phyloP scores from a whole-genome alignment of 2,888 invertebrate genomes.

The Galeopsomyia nigrocyanea region DNA sequence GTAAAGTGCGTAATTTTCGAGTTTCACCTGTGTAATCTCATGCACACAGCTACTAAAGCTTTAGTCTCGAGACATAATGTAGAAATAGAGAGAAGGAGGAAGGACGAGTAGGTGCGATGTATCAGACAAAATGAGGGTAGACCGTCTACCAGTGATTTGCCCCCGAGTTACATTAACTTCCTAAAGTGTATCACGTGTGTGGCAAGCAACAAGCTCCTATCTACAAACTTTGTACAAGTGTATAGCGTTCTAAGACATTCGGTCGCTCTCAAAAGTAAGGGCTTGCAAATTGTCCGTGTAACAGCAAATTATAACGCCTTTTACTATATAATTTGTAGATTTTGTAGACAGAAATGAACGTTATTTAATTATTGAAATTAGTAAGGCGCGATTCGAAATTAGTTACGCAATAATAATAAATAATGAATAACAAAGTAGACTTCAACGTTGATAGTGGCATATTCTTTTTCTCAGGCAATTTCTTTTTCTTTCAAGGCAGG shows the following conservation, averaged over 20 bases:
- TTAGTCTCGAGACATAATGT: not conserved
- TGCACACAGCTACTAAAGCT: not conserved
- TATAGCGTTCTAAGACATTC: not conserved
- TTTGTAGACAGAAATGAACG: too few relatives aligned
- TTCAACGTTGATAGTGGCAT: too few relatives aligned
- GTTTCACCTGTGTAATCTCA: constrained; percentile 31
- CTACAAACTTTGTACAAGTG: constrained; percentile 12
- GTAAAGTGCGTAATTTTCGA: constrained; percentile 26
- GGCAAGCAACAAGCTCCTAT: constrained; percentile 7
- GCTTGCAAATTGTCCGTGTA: too few relatives aligned
- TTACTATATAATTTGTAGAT: too few relatives aligned
- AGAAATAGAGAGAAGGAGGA: not conserved
- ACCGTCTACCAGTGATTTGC: constrained; percentile 55
- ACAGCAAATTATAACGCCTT: too few relatives aligned
- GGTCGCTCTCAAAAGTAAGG: not conserved
- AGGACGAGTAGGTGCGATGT: constrained; percentile 50
- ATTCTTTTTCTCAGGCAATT: not conserved
- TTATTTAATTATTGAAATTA: too few relatives aligned
- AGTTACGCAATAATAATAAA: too few relatives aligned
- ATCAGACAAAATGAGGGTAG: constrained; percentile 54
- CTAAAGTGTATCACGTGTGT: constrained; percentile 17
- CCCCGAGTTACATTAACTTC: constrained; percentile 49
- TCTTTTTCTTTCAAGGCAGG: not conserved
- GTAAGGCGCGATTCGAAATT: too few relatives aligned
- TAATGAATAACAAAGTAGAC: too few relatives aligned